These are phyloP conservation scores for Acanthaster planci DNA, from an alignment of 35 echinoderm and acorn worm genomes.

Conservation along the genomic window DNA sequence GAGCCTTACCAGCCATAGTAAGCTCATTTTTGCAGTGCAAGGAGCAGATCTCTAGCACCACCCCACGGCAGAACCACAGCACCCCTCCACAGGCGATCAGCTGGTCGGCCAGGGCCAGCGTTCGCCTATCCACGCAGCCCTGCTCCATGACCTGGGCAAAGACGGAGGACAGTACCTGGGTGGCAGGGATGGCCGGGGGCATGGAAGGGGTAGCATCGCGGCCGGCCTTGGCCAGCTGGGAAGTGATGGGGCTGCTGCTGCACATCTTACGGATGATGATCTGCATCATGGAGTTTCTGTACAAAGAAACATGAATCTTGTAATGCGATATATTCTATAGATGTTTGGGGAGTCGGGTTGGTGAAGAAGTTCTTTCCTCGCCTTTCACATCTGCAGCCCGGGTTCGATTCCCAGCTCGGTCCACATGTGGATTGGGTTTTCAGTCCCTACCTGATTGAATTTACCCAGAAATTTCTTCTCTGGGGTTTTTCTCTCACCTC, in stretches of 20 bases:
- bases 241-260: conserved; percentile 20
- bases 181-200: conserved; percentile 43
- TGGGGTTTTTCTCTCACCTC: too few species aligned
- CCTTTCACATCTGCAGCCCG: too few species aligned
- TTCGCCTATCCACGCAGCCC: conserved; percentile 57
- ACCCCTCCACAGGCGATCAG: conserved; percentile 67
- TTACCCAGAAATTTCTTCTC: too few species aligned
- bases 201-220: conserved; percentile 19
- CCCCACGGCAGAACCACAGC: conserved; percentile 71
- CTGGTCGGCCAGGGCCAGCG: conserved; percentile 45
- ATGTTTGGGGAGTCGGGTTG: too few species aligned
- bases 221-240: background rate
- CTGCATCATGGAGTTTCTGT: conserved; percentile 67
- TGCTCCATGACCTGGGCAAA: conserved; percentile 57
- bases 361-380: too few species aligned
- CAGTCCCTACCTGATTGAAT: too few species aligned
- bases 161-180: conserved; percentile 36
- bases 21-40: conserved; percentile 82
- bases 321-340: too few species aligned
- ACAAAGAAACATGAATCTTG: background rate
- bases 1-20: conserved; percentile 55
- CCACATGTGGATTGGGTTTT: too few species aligned
- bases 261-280: conserved; percentile 87
- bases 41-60: conserved; percentile 62
- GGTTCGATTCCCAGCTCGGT: too few species aligned